Evolutionary conservation across 2,113 vertebrate genomes (phyloP).

Genomic region (Psilopogon haemacephalus): DNA sequence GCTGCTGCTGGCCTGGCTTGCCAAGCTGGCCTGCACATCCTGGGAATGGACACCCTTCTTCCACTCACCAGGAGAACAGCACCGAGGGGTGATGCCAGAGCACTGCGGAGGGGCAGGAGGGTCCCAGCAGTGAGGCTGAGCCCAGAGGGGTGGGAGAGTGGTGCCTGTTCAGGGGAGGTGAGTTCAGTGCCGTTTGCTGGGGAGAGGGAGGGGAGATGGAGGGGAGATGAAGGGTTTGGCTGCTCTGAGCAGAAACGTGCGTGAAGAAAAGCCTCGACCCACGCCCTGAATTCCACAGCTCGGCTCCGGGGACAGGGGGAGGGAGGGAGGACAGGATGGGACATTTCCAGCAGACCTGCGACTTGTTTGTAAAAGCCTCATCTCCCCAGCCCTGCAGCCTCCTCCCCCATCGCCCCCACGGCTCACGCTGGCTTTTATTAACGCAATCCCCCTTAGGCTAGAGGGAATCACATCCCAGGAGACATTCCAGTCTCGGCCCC

Average conservation of each 20-base stretch:
- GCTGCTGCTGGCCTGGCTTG: background rate
- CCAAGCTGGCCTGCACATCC: background rate
- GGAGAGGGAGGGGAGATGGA: background rate
- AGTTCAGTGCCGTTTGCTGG: background rate
- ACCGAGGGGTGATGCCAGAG: background rate
- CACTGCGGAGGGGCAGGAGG: background rate
- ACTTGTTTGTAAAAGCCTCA: slow-evolving; percentile 6
- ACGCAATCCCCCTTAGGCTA: slow-evolving; percentile 39
- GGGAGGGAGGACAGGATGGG: slow-evolving; percentile 43
- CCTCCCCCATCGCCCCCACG: slow-evolving; percentile 2
- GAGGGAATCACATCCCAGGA: slow-evolving; percentile 48
- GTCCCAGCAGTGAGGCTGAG: background rate
- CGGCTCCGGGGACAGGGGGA: background rate
- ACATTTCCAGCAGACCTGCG: slow-evolving; percentile 13
- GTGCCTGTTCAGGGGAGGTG: background rate
- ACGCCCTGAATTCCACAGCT: slow-evolving; percentile 56
- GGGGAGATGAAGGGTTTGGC: background rate
- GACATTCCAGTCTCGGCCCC: slow-evolving; percentile 51
- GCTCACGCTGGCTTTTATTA: slow-evolving; percentile 17
- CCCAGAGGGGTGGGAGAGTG: background rate
- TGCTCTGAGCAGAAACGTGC: background rate
- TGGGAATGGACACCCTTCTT: background rate
- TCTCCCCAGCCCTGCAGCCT: background rate
- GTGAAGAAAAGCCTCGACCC: background rate
- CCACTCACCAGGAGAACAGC: background rate